Evolutionary conservation across 64 coral and sea anemone species (phyloP).

Genomic region (Montipora capricornis): DNA sequence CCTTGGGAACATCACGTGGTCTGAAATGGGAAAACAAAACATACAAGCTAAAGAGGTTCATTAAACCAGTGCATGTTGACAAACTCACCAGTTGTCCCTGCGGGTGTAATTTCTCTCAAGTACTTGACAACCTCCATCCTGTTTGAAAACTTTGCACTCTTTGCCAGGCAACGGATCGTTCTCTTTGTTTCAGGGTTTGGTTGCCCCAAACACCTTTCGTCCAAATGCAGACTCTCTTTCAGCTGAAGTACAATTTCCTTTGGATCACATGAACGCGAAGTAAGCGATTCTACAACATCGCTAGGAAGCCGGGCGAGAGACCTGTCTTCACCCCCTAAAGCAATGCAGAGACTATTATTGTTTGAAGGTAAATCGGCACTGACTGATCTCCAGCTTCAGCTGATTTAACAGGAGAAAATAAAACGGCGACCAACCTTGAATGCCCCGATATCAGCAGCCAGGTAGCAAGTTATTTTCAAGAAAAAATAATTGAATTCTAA

Average conservation of each 20-base stretch:
- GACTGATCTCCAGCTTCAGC: neutral
- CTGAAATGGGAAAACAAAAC: too few relatives aligned
- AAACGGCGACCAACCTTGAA: too few relatives aligned
- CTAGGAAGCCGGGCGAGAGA: neutral
- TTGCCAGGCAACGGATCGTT: slow-evolving; percentile 24
- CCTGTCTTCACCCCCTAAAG: neutral
- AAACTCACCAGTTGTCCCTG: slow-evolving; percentile 30
- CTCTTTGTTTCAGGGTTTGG: neutral
- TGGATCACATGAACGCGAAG: slow-evolving; percentile 9
- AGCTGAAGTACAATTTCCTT: slow-evolving; percentile 5
- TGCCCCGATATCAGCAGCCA: too few relatives aligned
- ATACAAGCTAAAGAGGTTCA: too few relatives aligned
- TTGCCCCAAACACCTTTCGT: neutral
- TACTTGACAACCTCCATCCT: slow-evolving; percentile 26
- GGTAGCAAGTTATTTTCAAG: too few relatives aligned
- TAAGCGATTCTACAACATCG: neutral
- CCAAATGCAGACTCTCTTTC: neutral
- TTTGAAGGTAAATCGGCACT: neutral
- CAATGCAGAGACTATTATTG: neutral
- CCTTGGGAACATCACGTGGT: too few relatives aligned
- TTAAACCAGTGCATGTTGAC: neutral
- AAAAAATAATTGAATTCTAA: too few relatives aligned
- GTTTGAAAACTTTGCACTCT: slow-evolving; percentile 16
- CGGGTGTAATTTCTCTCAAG: slow-evolving; percentile 26
- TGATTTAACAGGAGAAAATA: too few relatives aligned